Conservation (phyloP, 1,140 invertebrate species). For the Stenopsyche tienmushanensis region DNA sequence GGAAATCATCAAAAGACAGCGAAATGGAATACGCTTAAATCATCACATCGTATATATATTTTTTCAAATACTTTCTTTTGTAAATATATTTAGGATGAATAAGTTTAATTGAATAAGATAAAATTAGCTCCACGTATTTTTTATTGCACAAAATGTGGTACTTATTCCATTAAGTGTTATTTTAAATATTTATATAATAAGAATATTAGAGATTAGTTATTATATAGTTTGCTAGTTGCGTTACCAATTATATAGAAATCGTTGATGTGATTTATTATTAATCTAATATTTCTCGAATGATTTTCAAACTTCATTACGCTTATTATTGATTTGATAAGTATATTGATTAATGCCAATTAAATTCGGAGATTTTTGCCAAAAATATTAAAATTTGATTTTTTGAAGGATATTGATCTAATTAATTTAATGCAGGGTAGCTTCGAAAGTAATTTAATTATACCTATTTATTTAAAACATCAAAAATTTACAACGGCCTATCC, state of each 20-base stretch:
- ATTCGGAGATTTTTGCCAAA: neutral
- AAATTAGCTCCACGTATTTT: constrained; percentile 20
- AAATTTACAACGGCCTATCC: too few relatives aligned
- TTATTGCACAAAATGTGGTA: constrained; percentile 29
- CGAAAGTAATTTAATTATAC: too few relatives aligned
- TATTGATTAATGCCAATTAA: neutral
- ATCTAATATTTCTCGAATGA: too few relatives aligned
- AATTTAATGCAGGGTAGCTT: too few relatives aligned
- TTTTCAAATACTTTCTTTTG: constrained; percentile 4
- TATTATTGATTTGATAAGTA: neutral
- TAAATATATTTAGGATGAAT: too few relatives aligned
- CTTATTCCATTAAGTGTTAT: constrained; percentile 23
- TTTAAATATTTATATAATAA: neutral
- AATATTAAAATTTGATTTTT: neutral
- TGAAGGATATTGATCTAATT: neutral
- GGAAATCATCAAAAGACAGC: too few relatives aligned
- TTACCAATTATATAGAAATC: neutral
- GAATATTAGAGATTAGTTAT: neutral
- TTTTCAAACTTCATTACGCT: neutral
- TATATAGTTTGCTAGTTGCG: constrained; percentile 5
- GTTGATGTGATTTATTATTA: constrained; percentile 9
- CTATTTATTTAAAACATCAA: too few relatives aligned
- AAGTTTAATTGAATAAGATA: too few relatives aligned
- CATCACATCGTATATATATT: neutral
- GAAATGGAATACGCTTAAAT: too few relatives aligned